Evolutionary conservation across 2,888 invertebrate genomes (phyloP).

Genomic region (Caenorhabditis doughertyi): DNA sequence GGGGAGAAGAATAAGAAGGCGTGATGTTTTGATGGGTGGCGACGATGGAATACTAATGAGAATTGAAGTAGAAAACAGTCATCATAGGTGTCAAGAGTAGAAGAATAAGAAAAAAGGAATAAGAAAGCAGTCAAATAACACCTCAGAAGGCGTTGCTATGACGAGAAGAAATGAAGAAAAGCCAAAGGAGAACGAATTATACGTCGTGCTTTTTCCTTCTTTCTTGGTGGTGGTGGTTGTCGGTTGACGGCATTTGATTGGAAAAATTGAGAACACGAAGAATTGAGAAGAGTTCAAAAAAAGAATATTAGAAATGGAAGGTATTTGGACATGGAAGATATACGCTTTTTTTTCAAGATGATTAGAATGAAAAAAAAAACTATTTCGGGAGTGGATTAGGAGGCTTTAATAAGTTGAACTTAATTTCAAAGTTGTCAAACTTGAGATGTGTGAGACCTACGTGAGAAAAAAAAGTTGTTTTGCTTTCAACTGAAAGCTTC

Average conservation of each 20-base stretch:
- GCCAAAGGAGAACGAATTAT: constrained; percentile 16
- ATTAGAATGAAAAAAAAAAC: not conserved
- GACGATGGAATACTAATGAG: constrained; percentile 50
- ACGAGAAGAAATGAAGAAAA: constrained; percentile 27
- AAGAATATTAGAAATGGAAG: not conserved
- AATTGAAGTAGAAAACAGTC: constrained; percentile 35
- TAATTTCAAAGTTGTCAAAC: too few relatives aligned
- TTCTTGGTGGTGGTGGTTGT: not conserved
- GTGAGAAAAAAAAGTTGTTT: too few relatives aligned
- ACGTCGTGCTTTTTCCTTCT: constrained; percentile 5
- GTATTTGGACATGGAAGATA: not conserved
- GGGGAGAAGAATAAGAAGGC: constrained; percentile 25
- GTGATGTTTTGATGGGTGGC: constrained; percentile 31
- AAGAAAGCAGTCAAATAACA: constrained; percentile 20
- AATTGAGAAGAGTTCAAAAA: too few relatives aligned
- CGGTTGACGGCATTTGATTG: constrained; percentile 12
- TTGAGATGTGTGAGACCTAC: too few relatives aligned
- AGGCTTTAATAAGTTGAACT: not conserved
- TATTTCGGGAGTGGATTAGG: not conserved
- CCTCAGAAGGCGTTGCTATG: constrained; percentile 32
- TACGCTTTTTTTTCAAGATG: not conserved
- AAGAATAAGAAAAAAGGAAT: constrained; percentile 2
- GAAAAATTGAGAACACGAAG: not conserved
- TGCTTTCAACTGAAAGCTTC: too few relatives aligned
- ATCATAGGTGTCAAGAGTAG: constrained; percentile 7